Evolutionary conservation across 92 coral and sea anemone species (phyloP).

Genomic region (Actinernus sp.): DNA sequence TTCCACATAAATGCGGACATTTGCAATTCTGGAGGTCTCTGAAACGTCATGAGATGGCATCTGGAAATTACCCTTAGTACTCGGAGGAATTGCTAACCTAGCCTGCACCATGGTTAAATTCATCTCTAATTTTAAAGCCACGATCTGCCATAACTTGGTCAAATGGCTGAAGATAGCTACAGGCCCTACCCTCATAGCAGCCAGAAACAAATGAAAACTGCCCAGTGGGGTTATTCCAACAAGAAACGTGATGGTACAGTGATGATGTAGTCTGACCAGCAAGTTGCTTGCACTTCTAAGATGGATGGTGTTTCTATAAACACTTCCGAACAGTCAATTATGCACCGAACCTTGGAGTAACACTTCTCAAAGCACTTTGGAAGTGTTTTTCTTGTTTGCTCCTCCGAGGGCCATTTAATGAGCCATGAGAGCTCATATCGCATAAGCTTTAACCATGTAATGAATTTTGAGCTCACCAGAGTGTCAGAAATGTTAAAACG

Average conservation of each 20-base stretch:
- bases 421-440: slow-evolving; percentile 28
- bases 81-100: slow-evolving; percentile 38
- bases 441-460: slow-evolving; percentile 22
- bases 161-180: slow-evolving; percentile 24
- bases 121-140: slow-evolving; percentile 45
- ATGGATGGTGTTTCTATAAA: slow-evolving; percentile 48
- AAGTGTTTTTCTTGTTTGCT: slow-evolving; percentile 15
- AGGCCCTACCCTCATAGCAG: slow-evolving; percentile 51
- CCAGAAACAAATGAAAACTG: slow-evolving; percentile 31
- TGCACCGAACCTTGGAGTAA: slow-evolving; percentile 47
- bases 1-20: too few species aligned
- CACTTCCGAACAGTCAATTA: slow-evolving; percentile 56
- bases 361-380: slow-evolving; percentile 41
- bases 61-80: slow-evolving; percentile 21
- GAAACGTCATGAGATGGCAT: slow-evolving; percentile 35
- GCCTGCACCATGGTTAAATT: slow-evolving; percentile 20
- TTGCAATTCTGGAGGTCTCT: slow-evolving; percentile 34
- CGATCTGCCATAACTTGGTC: slow-evolving; percentile 60
- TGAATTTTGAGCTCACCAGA: background rate
- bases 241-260: slow-evolving; percentile 46
- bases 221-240: slow-evolving; percentile 59
- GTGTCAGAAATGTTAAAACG: slow-evolving; percentile 19
- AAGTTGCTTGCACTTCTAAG: slow-evolving; percentile 35
- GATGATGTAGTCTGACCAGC: slow-evolving; percentile 52
- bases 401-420: slow-evolving; percentile 42